phyloP scores from a whole-genome alignment of 2,113 vertebrate genomes.

The Penelope pileata region DNA sequence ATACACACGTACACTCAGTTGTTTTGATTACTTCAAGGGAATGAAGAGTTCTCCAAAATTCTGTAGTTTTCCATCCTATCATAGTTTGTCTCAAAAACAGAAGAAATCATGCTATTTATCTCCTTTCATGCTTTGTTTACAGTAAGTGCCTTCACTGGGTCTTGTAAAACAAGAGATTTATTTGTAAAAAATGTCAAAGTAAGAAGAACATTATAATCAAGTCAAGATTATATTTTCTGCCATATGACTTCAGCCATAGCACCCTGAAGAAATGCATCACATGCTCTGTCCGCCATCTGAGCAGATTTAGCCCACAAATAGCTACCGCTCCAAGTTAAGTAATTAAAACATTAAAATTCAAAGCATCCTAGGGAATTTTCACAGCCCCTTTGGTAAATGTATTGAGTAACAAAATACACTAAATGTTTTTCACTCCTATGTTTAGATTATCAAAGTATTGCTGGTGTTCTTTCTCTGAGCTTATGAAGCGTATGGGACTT shows the following conservation, averaged over 20 bases:
- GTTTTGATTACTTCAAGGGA: neutral
- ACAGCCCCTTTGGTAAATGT: neutral
- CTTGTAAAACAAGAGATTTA: neutral
- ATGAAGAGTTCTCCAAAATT: neutral
- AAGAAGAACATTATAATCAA: neutral
- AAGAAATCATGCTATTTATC: neutral
- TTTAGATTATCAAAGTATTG: neutral
- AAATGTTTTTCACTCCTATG: neutral
- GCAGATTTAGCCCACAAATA: neutral
- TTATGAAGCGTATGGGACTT: neutral
- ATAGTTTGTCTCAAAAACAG: neutral
- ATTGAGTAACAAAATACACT: neutral
- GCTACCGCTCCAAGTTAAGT: neutral
- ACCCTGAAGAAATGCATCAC: neutral
- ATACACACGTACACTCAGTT: neutral
- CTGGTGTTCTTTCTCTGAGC: neutral
- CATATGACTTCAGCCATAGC: slow-evolving; percentile 2
- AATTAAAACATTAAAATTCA: slow-evolving; percentile 17
- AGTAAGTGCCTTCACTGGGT: neutral
- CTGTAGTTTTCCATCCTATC: neutral
- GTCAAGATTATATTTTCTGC: slow-evolving; percentile 7
- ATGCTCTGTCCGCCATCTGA: neutral
- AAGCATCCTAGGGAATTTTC: neutral
- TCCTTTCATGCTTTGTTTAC: neutral
- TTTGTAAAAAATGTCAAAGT: neutral